phyloP scores from a whole-genome alignment of 2,113 vertebrate species.

The Crocuta crocuta region DNA sequence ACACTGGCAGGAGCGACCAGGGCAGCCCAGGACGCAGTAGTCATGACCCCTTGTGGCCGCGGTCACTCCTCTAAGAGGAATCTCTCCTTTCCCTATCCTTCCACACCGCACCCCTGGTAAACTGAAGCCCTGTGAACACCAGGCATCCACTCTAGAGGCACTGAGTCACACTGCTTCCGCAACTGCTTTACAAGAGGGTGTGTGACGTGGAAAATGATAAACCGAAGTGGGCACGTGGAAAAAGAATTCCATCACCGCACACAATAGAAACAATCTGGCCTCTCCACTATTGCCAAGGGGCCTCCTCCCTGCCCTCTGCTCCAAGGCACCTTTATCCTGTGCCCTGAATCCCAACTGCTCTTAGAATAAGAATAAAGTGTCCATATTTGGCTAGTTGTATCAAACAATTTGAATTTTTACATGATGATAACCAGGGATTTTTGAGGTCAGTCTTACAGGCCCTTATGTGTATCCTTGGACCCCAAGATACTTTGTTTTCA shows the following conservation, averaged over 20 bases:
- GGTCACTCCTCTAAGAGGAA: neutral
- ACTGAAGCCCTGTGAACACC: neutral
- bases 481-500: conserved; percentile 52
- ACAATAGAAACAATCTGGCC: neutral
- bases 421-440: neutral
- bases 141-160: neutral
- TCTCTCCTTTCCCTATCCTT: neutral
- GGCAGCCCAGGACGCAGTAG: neutral
- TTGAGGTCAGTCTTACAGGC: conserved; percentile 46
- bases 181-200: neutral
- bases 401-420: conserved; percentile 55
- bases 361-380: neutral
- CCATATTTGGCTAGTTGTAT: neutral
- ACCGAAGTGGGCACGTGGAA: neutral
- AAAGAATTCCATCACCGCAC: neutral
- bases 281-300: neutral
- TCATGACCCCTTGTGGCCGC: neutral
- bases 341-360: neutral
- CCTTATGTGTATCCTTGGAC: neutral
- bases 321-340: neutral
- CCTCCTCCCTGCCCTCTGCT: neutral
- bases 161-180: neutral
- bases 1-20: neutral
- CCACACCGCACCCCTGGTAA: neutral
- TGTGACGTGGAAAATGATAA: neutral